Percentiles rank a stretch among this genome's conserved stretches.
Conservation (phyloP, 2,797 vertebrate genomes). For the Silurus lanzhouensis region DNA sequence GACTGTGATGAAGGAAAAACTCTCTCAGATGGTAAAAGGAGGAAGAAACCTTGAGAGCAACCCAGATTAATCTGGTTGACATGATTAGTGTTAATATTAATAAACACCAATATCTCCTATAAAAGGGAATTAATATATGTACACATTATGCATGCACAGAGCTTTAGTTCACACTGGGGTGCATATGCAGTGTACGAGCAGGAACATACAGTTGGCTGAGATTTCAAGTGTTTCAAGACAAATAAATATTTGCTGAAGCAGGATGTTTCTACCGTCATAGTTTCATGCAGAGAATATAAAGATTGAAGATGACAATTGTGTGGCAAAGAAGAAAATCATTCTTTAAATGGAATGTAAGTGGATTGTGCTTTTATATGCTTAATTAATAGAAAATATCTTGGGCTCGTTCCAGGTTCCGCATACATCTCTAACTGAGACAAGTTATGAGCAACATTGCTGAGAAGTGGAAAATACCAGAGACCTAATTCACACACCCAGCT, state of each 20-base stretch:
- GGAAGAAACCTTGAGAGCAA: no score
- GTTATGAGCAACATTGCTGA: neutral
- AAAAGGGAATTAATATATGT: neutral
- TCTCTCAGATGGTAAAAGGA: no score
- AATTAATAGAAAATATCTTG: no score
- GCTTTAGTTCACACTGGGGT: neutral
- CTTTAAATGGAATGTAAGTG: neutral
- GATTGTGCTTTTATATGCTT: no score
- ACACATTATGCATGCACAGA: neutral
- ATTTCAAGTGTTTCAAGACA: neutral
- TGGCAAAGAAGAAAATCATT: neutral
- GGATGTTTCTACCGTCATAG: neutral
- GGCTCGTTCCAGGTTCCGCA: no score
- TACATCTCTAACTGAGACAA: neutral
- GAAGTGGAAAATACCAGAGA: neutral
- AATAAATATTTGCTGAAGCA: neutral
- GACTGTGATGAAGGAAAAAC: no score
- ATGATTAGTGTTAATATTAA: no score
- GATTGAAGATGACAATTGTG: neutral
- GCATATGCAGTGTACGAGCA: no score
- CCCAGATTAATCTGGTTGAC: no score
- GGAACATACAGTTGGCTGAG: neutral
- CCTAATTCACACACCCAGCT: neutral
- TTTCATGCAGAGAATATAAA: neutral
- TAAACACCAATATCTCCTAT: neutral